phyloP scores from a whole-genome alignment of 2,797 vertebrate genomes.

The Sciurus carolinensis region DNA sequence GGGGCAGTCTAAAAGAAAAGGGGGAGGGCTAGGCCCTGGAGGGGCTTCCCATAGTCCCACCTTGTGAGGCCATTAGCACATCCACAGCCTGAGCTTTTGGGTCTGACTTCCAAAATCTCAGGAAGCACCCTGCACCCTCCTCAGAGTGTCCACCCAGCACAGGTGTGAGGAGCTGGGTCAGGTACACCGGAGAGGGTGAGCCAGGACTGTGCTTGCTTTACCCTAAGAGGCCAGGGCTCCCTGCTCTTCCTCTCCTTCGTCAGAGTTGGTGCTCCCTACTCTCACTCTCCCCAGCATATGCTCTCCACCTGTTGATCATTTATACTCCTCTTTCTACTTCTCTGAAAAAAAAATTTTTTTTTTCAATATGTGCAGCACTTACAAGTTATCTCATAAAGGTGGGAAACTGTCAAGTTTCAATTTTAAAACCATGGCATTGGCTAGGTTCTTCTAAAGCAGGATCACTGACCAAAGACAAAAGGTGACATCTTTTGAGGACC shows the following conservation, averaged over 20 bases:
- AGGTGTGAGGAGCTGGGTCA: not conserved
- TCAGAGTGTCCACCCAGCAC: not conserved
- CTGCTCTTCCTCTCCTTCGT: slow-evolving; percentile 13
- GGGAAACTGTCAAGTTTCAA: slow-evolving; percentile 47
- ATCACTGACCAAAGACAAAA: slow-evolving; percentile 23
- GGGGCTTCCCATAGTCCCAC: not conserved
- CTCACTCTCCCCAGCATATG: not conserved
- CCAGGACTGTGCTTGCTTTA: not conserved
- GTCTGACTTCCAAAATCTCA: not conserved
- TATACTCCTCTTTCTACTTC: slow-evolving; percentile 44
- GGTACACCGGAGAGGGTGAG: not conserved
- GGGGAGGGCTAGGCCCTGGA: not conserved
- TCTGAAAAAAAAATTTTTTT: slow-evolving; percentile 59
- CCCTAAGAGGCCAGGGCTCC: slow-evolving; percentile 47
- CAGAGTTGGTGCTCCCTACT: not conserved
- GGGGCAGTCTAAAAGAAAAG: not conserved
- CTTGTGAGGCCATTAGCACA: not conserved
- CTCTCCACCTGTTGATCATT: slow-evolving; percentile 68
- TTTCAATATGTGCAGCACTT: slow-evolving; percentile 78
- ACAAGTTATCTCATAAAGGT: slow-evolving; percentile 76
- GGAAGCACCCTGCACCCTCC: not conserved
- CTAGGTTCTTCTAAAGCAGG: slow-evolving; percentile 13
- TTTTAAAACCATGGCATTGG: slow-evolving; percentile 53
- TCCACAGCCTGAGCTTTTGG: not conserved
- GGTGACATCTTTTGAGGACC: slow-evolving; percentile 54